Conservation (phyloP, 2,888 invertebrate genomes). For the Mesopsocus fuscifrons region DNA sequence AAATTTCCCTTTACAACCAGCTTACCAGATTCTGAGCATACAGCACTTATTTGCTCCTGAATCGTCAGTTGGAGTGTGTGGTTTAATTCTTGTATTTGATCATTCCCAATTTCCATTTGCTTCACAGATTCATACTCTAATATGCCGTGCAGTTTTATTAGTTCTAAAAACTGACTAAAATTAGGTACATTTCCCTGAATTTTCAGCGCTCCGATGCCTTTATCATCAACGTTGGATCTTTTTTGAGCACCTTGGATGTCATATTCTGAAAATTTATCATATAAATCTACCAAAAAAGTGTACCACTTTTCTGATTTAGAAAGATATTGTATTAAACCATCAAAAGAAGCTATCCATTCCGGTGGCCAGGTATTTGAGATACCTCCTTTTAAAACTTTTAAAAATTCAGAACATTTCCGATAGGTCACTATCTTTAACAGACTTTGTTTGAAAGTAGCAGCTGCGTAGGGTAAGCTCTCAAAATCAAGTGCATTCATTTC, state of each 20-base stretch:
- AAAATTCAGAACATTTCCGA: background rate
- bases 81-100: background rate
- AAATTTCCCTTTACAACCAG: conserved; percentile 1
- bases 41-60: background rate
- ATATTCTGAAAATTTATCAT: background rate
- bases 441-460: background rate
- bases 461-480: background rate
- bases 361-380: background rate
- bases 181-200: background rate
- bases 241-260: background rate
- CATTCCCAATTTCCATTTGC: background rate
- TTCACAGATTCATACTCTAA: background rate
- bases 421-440: background rate
- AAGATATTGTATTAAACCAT: background rate
- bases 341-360: background rate
- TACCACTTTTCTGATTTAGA: conserved; percentile 1
- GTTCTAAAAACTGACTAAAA: background rate
- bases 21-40: background rate
- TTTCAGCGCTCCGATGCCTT: background rate
- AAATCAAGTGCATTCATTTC: background rate
- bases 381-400: background rate
- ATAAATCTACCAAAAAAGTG: background rate
- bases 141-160: background rate
- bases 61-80: background rate
- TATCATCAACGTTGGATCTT: background rate